Evolutionary conservation across 2,797 vertebrate species (phyloP).

Genomic region (Leptodactylus fallax): DNA sequence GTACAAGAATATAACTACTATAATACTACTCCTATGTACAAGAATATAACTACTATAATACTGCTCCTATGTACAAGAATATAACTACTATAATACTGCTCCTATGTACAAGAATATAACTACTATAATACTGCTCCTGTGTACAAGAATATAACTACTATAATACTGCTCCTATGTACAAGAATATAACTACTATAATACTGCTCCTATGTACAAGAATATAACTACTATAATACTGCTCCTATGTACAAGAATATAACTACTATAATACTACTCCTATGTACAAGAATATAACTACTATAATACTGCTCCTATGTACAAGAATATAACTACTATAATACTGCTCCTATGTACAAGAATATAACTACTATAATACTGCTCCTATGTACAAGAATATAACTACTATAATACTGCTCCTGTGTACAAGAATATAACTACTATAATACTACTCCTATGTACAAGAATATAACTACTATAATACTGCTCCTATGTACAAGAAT

Average conservation of each 20-base stretch:
- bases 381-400: conserved; percentile 16
- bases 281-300: conserved; percentile 5
- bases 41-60: conserved; percentile 9
- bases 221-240: conserved; percentile 24
- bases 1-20: conserved; percentile 6
- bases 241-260: conserved; percentile 8
- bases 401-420: conserved; percentile 6
- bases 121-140: conserved; percentile 13
- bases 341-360: background rate
- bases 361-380: conserved; percentile 18
- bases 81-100: background rate
- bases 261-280: conserved; percentile 19
- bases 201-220: background rate
- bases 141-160: conserved; percentile 15
- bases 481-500: background rate
- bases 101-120: conserved; percentile 4
- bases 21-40: conserved; percentile 7
- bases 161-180: conserved; percentile 14
- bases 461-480: conserved; percentile 13
- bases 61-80: background rate
- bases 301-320: conserved; percentile 9
- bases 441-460: conserved; percentile 4
- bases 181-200: conserved; percentile 27
- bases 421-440: conserved; percentile 4
- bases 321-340: conserved; percentile 19